Evolutionary conservation across 2,888 invertebrate genomes (phyloP).

Genomic region (Drosophila demipolita): DNA sequence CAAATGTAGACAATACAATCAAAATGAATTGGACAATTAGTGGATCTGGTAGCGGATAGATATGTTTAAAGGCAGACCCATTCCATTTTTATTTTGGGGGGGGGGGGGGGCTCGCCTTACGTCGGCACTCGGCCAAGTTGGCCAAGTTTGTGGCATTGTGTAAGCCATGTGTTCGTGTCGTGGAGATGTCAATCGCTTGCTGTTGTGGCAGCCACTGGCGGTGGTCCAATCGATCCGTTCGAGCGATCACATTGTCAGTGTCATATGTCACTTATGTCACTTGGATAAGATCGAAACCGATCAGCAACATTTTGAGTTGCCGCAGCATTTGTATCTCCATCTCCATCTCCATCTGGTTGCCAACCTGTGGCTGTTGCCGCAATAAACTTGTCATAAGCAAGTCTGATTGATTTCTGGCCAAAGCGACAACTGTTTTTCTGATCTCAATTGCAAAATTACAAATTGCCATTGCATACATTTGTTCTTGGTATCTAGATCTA

Average conservation of each 20-base stretch:
- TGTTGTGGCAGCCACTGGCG: conserved; percentile 40
- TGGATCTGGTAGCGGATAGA: not conserved
- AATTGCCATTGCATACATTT: conserved; percentile 30
- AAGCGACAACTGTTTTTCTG: conserved; percentile 22
- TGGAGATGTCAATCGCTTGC: conserved; percentile 24
- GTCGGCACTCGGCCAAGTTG: conserved; percentile 23
- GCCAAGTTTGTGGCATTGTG: conserved; percentile 31
- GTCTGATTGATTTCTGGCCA: conserved; percentile 38
- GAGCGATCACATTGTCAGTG: conserved; percentile 52
- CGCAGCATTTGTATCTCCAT: conserved; percentile 8
- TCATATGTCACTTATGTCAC: conserved; percentile 43
- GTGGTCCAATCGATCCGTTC: conserved; percentile 52
- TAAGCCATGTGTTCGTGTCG: conserved; percentile 26
- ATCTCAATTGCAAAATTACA: conserved; percentile 35
- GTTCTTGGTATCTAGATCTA: conserved; percentile 34
- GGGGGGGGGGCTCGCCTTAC: conserved; percentile 9
- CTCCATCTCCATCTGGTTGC: conserved; percentile 1
- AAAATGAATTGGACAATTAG: not conserved
- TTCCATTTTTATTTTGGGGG: too few relatives aligned
- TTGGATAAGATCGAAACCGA: conserved; percentile 42
- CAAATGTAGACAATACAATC: not conserved
- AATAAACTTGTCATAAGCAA: conserved; percentile 53
- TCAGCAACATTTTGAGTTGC: conserved; percentile 18
- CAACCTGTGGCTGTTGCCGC: not conserved
- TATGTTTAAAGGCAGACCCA: not conserved